Conservation (phyloP, 1,140 invertebrate genomes). For the Drosophila quadrilineata region DNA sequence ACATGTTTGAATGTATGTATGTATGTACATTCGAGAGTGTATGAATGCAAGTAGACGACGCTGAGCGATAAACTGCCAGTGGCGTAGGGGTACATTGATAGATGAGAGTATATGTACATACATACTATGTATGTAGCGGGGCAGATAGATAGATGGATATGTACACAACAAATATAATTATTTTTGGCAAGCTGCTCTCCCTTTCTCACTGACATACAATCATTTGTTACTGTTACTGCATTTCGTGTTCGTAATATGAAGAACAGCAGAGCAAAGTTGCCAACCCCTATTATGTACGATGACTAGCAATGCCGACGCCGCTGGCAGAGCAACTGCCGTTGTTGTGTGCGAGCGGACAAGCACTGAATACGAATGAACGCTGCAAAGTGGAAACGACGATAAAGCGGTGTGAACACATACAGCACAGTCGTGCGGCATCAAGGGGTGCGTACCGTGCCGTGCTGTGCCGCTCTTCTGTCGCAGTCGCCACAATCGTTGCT, state of each 20-base stretch:
- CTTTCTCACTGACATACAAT: too few species aligned
- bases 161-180: too few species aligned
- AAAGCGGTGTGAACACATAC: conserved; percentile 36
- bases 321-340: conserved; percentile 30
- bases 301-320: conserved; percentile 8
- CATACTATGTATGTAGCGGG: not conserved
- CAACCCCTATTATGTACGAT: conserved; percentile 21
- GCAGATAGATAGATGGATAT: too few species aligned
- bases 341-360: too few species aligned
- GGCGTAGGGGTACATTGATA: conserved; percentile 24
- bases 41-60: conserved; percentile 34
- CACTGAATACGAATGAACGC: conserved; percentile 55
- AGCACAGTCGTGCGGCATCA: conserved; percentile 52
- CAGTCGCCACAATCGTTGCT: too few species aligned
- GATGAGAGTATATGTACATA: not conserved
- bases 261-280: not conserved
- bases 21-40: conserved; percentile 16
- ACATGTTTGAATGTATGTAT: not conserved
- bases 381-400: conserved; percentile 42
- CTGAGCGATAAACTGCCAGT: conserved; percentile 39
- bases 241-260: not conserved
- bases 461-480: too few species aligned
- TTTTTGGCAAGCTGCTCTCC: too few species aligned
- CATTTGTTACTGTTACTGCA: too few species aligned
- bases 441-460: too few species aligned